phyloP scores from a whole-genome alignment of 2,797 vertebrate species.

The Takifugu ocellatus region DNA sequence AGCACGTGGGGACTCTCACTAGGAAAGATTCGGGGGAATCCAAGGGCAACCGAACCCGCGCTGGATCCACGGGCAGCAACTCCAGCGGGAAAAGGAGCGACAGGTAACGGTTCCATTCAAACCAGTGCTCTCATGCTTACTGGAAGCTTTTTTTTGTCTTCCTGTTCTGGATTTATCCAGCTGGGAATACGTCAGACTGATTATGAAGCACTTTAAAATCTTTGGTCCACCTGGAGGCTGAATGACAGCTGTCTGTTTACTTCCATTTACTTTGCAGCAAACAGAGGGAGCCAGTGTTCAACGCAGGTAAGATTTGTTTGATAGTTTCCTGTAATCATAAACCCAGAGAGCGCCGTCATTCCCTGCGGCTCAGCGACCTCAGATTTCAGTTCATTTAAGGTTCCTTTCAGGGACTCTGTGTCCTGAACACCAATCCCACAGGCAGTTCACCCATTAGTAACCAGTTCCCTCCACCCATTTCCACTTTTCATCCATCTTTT shows the following conservation, averaged over 20 bases:
- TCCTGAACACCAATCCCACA: slow-evolving; percentile 18
- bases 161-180: neutral
- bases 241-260: slow-evolving; percentile 60
- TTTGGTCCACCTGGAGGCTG: slow-evolving; percentile 18
- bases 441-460: slow-evolving; percentile 33
- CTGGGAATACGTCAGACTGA: neutral
- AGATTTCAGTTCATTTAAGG: neutral
- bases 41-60: slow-evolving; percentile 87
- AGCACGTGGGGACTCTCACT: slow-evolving; percentile 86
- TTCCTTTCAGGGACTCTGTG: neutral
- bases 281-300: slow-evolving; percentile 97
- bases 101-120: slow-evolving; percentile 73
- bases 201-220: slow-evolving; percentile 11
- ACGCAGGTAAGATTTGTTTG: slow-evolving; percentile 84
- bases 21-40: slow-evolving; percentile 88
- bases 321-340: slow-evolving; percentile 7
- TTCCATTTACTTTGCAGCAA: slow-evolving; percentile 82
- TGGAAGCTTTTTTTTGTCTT: neutral
- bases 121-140: neutral
- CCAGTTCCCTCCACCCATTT: slow-evolving; percentile 21
- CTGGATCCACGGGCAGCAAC: slow-evolving; percentile 93
- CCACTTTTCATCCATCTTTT: slow-evolving; percentile 18
- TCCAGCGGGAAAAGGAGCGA: slow-evolving; percentile 93
- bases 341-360: slow-evolving; percentile 12
- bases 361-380: neutral